Base-by-base conservation (phyloP, 2,888 invertebrate genomes). In the Muschampia staudingeri region DNA sequence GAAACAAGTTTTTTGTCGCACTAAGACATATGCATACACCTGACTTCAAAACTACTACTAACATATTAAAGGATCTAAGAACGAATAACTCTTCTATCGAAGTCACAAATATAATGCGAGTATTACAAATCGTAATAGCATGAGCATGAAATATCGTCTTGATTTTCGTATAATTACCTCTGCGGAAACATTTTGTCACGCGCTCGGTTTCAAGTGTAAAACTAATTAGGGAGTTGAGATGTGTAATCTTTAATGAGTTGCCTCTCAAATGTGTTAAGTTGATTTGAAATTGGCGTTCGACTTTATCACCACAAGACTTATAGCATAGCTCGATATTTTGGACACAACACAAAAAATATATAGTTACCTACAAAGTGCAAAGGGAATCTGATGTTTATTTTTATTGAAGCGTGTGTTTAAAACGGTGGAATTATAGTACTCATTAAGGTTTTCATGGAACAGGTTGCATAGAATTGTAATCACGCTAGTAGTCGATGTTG, bases 131-230 rank as follows among this genome's bases (percentile, higher is more conserved):
- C 65, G 30, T 14, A 65, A 65, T 8, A 19, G 30, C 6, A 69
- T n/a, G 37, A 25, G 19, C 48, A 9, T 72, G 9, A 61, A 71
- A 78, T 44, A 67, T 44, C 76, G 76, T 76, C 80, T 76, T 80
- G 73, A 80, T 81, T 81, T 71, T 48, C 34, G 30, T 65, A 34
- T 80, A 81, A 81, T 76, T 76, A 81, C 76, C 76, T 76, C 44
- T 76, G 76, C 76, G 81, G 81, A 71, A 81, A 81, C 81, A 71
- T 81, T 81, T 81, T 76, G 81, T 81, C 76, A 76, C 71, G 81
- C 81, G 61, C 65, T 30, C 76, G 71, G 76, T 71, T 76, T 81
- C 76, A 81, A 76, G 81, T 81, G 81, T 37, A 48, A 76, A 76
- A 81, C 81, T 81, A 81, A 81, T 81, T 81, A 81, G 70, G 30